Evolutionary conservation across 2,113 vertebrate genomes (phyloP), one percentile per base, ranked within the genome.

Genomic region (Stigmatopora argus): DNA sequence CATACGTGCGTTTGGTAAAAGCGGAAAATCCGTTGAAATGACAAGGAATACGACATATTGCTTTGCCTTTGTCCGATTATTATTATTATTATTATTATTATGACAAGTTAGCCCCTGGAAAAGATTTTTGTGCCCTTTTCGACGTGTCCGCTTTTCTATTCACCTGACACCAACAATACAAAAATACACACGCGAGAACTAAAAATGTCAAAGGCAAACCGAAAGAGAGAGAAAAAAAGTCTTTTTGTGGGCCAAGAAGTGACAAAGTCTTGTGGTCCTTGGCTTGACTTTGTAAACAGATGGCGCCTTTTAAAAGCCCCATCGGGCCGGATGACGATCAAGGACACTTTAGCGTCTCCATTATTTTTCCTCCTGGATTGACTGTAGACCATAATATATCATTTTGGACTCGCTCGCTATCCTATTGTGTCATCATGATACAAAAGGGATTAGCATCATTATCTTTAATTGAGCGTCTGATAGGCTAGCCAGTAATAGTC

Each of bases 271-370:
- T 74, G 51, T 71, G 58, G 69, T 79, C 69, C 80, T 82, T 85
- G 67, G 68, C 64, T 83, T 77, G 87, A 87, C 87, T 87, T 86
- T 87, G 83, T 78, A 85, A 88, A 86, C 88, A 90, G 86, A 88
- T 88, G 88, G 87, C 69, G 45, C 18, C 26, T 74, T 82, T 83
- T 79, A 80, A 66, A 82, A 67, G 73, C 80, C 74, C 77, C 82
- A 84, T 81, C 75, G 74, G 80, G 74, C 82, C 85, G 79, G 71
- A 62, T 71, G 35, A 77, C 21, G 72, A 79, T 76, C 80, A 85
- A 88, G 83, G 85, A 66, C 82, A 73, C 78, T 78, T 83, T 71
- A 79, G 62, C 51, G 52, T 80, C 70, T 77, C 71, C 80, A 83
- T 85, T 88, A 87, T 88, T 84, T 88, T 84, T 82, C 75, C 75